Evolutionary conservation across 2,888 invertebrate genomes (phyloP).

Genomic region (Ametastegia equiseti): DNA sequence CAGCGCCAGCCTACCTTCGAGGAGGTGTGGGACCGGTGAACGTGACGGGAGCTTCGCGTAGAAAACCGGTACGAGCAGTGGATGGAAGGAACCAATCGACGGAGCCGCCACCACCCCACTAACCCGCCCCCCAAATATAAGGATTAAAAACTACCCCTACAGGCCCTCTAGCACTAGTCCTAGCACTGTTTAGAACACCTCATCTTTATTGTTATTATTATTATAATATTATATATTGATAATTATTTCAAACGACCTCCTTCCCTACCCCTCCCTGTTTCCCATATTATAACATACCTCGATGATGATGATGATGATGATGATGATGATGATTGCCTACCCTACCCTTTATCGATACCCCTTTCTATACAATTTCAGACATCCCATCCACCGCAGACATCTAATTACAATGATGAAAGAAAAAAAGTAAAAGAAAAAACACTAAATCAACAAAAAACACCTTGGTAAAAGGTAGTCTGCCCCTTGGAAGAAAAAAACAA

Average conservation of each 20-base stretch:
- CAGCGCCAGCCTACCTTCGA: conserved; percentile 69
- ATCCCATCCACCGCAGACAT: neutral
- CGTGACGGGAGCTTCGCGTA: conserved; percentile 73
- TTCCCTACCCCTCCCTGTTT: conserved; percentile 53
- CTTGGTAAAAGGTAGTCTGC: conserved; percentile 36
- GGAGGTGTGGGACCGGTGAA: conserved; percentile 73
- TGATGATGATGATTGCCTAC: neutral
- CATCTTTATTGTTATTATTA: conserved; percentile 75
- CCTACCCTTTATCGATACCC: neutral
- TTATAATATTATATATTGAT: conserved; percentile 70
- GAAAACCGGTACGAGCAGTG: conserved; percentile 76
- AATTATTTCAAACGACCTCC: conserved; percentile 67
- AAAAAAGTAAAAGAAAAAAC: neutral
- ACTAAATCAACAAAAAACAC: neutral
- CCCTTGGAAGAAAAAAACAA: too few species aligned
- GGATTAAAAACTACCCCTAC: conserved; percentile 21
- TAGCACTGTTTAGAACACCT: conserved; percentile 76
- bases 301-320: neutral
- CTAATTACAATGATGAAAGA: neutral
- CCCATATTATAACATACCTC: conserved; percentile 10
- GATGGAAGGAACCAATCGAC: conserved; percentile 76
- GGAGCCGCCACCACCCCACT: conserved; percentile 76
- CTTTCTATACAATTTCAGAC: neutral
- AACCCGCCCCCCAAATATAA: conserved; percentile 67
- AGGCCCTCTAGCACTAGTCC: conserved; percentile 75